Conservation (phyloP, 2,113 vertebrate species). For the Engraulis encrasicolus region DNA sequence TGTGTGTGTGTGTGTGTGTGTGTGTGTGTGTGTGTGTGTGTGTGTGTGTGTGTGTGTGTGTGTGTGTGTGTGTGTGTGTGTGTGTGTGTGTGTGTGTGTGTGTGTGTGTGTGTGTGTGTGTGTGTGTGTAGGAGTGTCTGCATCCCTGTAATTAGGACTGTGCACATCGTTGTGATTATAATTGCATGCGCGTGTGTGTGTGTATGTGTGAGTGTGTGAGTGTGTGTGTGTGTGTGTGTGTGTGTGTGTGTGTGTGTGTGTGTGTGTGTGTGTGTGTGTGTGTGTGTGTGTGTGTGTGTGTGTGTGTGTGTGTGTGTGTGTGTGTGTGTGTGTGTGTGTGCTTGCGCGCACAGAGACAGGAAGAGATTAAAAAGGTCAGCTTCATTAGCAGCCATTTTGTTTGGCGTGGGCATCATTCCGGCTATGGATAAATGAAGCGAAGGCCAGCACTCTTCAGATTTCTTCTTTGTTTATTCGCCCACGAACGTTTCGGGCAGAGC, state of each 20-base stretch:
- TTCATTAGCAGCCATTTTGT: constrained; percentile 69
- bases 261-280: too few relatives aligned
- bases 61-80: constrained; percentile 25
- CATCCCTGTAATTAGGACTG: not conserved
- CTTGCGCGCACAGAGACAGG: too few relatives aligned
- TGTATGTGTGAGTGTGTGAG: constrained; percentile 30
- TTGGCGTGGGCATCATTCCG: constrained; percentile 27
- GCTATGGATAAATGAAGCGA: not conserved
- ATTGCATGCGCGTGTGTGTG: constrained; percentile 26
- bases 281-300: constrained; percentile 36
- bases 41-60: constrained; percentile 44
- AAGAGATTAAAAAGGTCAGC: constrained; percentile 74
- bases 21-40: constrained; percentile 15
- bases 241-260: too few relatives aligned
- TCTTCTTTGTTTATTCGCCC: too few relatives aligned
- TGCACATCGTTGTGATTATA: not conserved
- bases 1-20: constrained; percentile 24
- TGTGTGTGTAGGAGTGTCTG: constrained; percentile 27
- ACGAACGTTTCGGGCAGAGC: too few relatives aligned
- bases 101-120: constrained; percentile 36
- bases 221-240: constrained; percentile 38
- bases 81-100: constrained; percentile 36
- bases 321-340: constrained; percentile 30
- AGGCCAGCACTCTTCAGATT: too few relatives aligned
- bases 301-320: constrained; percentile 35